Evolutionary conservation across 2,113 vertebrate species (phyloP).

Genomic region (Clarias macrocephalus): DNA sequence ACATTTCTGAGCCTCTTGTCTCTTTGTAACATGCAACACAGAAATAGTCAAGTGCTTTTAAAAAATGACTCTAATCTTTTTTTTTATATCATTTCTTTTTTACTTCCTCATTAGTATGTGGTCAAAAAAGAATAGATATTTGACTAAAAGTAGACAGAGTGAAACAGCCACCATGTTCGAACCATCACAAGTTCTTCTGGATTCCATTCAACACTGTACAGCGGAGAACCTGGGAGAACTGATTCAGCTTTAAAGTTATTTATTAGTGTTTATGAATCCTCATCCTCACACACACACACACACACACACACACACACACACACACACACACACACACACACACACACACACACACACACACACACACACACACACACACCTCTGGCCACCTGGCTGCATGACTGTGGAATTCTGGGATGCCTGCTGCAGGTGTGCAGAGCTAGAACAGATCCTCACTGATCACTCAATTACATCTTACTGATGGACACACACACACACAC

Average conservation of each 20-base stretch:
- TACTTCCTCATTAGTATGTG: no score
- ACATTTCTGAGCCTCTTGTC: no score
- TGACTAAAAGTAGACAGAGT: neutral
- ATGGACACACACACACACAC: slow-evolving; percentile 30
- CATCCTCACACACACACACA: neutral
- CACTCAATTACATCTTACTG: slow-evolving; percentile 41
- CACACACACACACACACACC: neutral
- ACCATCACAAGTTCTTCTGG: neutral
- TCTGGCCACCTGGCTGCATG: neutral
- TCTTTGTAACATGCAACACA: no score
- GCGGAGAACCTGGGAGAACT: neutral
- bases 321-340: slow-evolving; percentile 1
- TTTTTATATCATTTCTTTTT: no score
- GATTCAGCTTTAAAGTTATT: neutral
- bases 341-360: neutral
- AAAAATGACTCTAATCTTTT: no score
- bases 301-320: neutral
- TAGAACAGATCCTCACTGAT: slow-evolving; percentile 16
- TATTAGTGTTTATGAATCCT: neutral
- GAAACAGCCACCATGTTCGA: neutral
- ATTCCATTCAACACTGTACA: neutral
- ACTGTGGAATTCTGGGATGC: neutral
- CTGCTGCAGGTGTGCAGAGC: slow-evolving; percentile 25
- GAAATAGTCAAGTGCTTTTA: no score
- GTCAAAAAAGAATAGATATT: neutral